phyloP scores from a whole-genome alignment of 2,888 invertebrate species.

The Mesochorus sp. region DNA sequence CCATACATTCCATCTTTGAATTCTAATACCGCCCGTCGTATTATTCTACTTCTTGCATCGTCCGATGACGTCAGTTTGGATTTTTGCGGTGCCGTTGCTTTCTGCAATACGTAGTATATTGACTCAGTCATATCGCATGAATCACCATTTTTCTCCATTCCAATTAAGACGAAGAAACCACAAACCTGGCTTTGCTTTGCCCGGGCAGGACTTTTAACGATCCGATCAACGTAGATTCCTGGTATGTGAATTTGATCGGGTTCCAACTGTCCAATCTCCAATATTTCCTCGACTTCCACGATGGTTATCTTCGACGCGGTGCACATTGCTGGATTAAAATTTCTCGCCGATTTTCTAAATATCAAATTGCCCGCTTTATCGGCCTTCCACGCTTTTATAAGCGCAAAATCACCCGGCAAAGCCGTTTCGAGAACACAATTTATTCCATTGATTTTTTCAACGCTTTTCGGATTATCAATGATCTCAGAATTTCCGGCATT shows the following conservation, averaged over 20 bases:
- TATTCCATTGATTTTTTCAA: conserved; percentile 91
- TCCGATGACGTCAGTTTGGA: conserved; percentile 85
- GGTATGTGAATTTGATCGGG: conserved; percentile 95
- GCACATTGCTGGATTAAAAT: conserved; percentile 98
- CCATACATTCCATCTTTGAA: conserved; percentile 99
- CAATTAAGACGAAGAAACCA: background rate
- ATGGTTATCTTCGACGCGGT: conserved; percentile 95
- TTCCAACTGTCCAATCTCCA: conserved; percentile 90
- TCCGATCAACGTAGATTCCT: conserved; percentile 95
- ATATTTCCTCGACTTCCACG: conserved; percentile 98
- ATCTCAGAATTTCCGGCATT: conserved; percentile 90
- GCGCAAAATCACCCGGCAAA: conserved; percentile 97
- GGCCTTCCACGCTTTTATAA: conserved; percentile 98
- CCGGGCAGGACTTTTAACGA: conserved; percentile 89
- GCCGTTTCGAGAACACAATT: conserved; percentile 97
- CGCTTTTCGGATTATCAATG: conserved; percentile 88
- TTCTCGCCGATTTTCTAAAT: conserved; percentile 95
- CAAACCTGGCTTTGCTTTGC: conserved; percentile 94
- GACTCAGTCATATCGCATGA: too few species aligned
- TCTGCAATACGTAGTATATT: too few species aligned
- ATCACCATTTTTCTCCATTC: background rate
- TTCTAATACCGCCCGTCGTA: conserved; percentile 96
- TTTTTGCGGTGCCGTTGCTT: background rate
- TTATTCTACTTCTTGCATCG: conserved; percentile 92
- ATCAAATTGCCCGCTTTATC: conserved; percentile 95